Base-by-base conservation (phyloP, 2,888 invertebrate genomes). In the Drosophila nigritarsus region DNA sequence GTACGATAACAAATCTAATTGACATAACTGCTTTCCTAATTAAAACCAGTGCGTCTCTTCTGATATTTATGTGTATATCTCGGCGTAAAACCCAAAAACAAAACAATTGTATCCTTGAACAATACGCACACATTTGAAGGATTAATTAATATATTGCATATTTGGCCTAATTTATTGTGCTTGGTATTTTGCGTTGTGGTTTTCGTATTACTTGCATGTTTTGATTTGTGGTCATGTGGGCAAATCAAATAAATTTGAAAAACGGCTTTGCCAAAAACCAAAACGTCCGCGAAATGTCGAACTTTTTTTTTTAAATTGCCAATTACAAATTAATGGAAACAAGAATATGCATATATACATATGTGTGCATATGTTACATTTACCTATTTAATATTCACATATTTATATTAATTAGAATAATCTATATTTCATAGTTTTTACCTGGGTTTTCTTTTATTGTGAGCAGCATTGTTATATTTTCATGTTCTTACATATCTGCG, bases 221-320 rank as follows among this genome's bases (percentile, higher is more conserved):
- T 71, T 65, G 72, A 88, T 80, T 83, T 86, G 89, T 62, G 89
- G 87, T 59, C 59, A 32, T 36, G 30, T 49, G 29, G 45, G 64
- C 29, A 73, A 73, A 73, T 84, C 45, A 54, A 73, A 84, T 73
- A 59, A 24, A 55, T 69, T 83, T 65, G 27, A 2, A 51, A 36
- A 68, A 36, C 63, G 61, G 45, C 13, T 20, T 34, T 45, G 48
- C 20, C 50, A 58, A 58, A 72, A 80, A 66, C 85, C 82, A 30
- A 78, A 67, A 20, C 58, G 65, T 65, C 74, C 82, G 49, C 79
- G 53, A 74, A 82, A 87, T 69, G 72, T 78, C 88, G 80, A 83
- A 72, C 61, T 49, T 56, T 49, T 59, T 59, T 67, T 49, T 61
- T 54, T 38, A 66, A 80, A 70, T 27, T 65, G 54, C 53, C 50